A percentile compares a stretch with the other conserved stretches of the same genome.
Evolutionary conservation across 2,888 invertebrate species (phyloP).

Genomic region (Lysandra bellargus): DNA sequence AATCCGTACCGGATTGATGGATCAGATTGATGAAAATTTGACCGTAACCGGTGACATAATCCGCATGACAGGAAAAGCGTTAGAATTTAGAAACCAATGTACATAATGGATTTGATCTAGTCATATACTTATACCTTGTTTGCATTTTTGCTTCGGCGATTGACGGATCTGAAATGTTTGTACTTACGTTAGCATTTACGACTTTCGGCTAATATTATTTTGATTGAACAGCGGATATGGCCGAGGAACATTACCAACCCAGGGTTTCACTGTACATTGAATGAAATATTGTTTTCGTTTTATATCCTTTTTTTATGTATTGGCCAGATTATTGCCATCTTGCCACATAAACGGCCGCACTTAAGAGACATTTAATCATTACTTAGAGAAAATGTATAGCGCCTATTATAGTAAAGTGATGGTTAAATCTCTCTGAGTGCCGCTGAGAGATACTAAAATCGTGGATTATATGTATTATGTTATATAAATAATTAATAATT

Average conservation of each 20-base stretch:
- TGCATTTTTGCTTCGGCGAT: conserved; percentile 9
- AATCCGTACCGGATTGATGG: too few relatives aligned
- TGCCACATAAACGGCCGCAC: background rate
- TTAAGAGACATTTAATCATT: too few relatives aligned
- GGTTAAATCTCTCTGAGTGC: too few relatives aligned
- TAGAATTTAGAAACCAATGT: background rate
- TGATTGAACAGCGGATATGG: background rate
- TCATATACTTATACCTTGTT: conserved; percentile 12
- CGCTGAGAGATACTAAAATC: too few relatives aligned
- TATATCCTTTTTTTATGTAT: background rate
- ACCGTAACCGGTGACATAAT: too few relatives aligned
- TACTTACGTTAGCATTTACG: background rate
- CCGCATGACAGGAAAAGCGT: too few relatives aligned
- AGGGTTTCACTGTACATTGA: background rate
- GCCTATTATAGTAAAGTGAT: too few relatives aligned
- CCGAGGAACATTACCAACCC: background rate
- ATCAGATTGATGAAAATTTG: too few relatives aligned
- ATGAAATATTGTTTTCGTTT: too few relatives aligned
- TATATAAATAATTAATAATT: too few relatives aligned
- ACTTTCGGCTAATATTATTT: background rate
- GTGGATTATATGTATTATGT: too few relatives aligned
- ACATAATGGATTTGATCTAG: conserved; percentile 25
- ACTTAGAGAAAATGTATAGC: too few relatives aligned
- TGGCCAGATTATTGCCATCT: background rate
- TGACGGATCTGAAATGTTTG: background rate